Conservation (phyloP, 2,888 invertebrate species). For the Iphiclides podalirius region DNA sequence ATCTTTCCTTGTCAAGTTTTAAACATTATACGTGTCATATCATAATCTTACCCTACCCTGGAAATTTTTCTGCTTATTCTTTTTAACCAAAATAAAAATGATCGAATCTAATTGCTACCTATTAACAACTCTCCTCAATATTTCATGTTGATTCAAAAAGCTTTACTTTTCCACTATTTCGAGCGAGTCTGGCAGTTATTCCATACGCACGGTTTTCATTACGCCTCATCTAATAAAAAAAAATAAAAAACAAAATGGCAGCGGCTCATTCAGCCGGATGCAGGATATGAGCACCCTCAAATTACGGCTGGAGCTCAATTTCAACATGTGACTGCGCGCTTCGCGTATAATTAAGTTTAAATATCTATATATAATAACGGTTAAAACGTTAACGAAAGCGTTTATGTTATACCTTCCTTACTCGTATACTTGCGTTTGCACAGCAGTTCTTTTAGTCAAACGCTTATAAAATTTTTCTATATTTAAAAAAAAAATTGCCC, state of each 20-base stretch:
- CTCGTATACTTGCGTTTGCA: not conserved
- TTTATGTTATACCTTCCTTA: not conserved
- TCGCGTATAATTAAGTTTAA: not conserved
- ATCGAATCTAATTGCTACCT: no score
- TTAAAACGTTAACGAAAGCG: not conserved
- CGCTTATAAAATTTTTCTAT: no score
- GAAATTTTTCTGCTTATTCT: no score
- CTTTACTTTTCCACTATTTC: not conserved
- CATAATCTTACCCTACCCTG: no score
- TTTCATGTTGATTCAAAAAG: not conserved
- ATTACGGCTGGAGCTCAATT: not conserved
- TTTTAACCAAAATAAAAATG: no score
- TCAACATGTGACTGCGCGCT: not conserved
- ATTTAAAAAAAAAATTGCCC: no score
- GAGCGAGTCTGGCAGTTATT: not conserved
- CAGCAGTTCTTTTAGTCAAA: not conserved
- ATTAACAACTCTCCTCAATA: no score
- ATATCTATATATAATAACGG: slow-evolving; percentile 1
- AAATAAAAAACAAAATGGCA: not conserved
- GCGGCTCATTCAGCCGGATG: not conserved
- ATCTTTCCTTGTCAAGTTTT: no score
- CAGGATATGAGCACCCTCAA: not conserved
- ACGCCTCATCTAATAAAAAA: not conserved
- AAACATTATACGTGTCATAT: no score
- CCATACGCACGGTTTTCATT: not conserved